Base-by-base conservation (phyloP, 2,113 vertebrate species). In the Carassius carassius region DNA sequence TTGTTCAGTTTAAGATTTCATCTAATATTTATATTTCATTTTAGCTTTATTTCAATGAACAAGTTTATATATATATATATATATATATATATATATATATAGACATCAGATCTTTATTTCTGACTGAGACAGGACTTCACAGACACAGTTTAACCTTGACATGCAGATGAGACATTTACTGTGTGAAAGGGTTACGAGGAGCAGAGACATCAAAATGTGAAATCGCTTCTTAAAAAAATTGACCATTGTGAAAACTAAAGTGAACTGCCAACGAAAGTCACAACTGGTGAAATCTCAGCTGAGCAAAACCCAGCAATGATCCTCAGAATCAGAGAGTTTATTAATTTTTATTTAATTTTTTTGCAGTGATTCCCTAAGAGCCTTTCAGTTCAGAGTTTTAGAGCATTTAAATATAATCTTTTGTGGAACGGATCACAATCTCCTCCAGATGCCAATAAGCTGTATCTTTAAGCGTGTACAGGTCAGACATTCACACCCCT, bases 101-200 rank as follows among this genome's bases (percentile, higher is more conserved):
- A 44, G 82, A 56, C 1, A 23, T 84, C 58, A 76, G 54, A 56
- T 6, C 13, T 41, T 56, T 37, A 80, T 86, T 86, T 86, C 21
- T 47, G 82, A 74, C 47, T 47, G 47, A 49, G 44, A 6, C 23
- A 10, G 13, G 13, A 4, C 35, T 78, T 56, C 49, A 47, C 63
- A 67, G 23, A 8, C 29, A 49, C n/a, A 25, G 4, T 58, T 70
- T 32, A 76, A 70, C 82, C 60, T 75, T 75, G 67, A 84, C 44
- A 76, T 65, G 56, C 72, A n/a, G 54, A 49, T 19, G n/a, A 6
- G 29, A 60, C 32, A 13, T 78, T 16, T 37, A 37, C 32, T 16
- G 16, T 37, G 76, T 29, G 21, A 16, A 78, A 78, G 35, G 76
- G 76, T 41, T 3, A 41, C 37, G 32, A 78, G 19, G 19, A 62